phyloP scores from a whole-genome alignment of 2,888 invertebrate genomes.

The Alviniconcha strummeri region DNA sequence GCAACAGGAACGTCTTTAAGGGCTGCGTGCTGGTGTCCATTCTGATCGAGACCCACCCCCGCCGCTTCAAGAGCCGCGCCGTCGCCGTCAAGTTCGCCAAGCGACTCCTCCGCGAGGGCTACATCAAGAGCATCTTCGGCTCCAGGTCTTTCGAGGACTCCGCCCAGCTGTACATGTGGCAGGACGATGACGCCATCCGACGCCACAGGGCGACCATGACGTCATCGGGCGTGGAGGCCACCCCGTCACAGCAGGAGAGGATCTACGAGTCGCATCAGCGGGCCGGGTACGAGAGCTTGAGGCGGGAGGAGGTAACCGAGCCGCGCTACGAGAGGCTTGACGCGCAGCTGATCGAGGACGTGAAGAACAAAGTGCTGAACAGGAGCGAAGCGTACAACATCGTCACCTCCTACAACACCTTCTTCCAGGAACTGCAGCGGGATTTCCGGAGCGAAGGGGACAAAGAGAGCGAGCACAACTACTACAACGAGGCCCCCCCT shows the following conservation, averaged over 20 bases:
- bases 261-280: background rate
- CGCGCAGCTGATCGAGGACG: slow-evolving; percentile 42
- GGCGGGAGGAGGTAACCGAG: slow-evolving; percentile 3
- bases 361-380: slow-evolving; percentile 44
- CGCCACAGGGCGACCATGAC: slow-evolving; percentile 46
- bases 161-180: slow-evolving; percentile 65
- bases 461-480: background rate
- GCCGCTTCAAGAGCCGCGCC: slow-evolving; percentile 58
- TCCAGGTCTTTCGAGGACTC: slow-evolving; percentile 65
- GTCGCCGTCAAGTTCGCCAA: slow-evolving; percentile 62
- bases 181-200: slow-evolving; percentile 49
- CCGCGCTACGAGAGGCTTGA: slow-evolving; percentile 30
- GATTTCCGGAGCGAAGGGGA: slow-evolving; percentile 41
- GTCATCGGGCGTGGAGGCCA: slow-evolving; percentile 38
- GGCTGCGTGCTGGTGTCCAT: slow-evolving; percentile 67
- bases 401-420: slow-evolving; percentile 49
- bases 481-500: background rate
- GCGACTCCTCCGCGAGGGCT: slow-evolving; percentile 63
- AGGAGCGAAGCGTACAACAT: slow-evolving; percentile 45
- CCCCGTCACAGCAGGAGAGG: slow-evolving; percentile 16
- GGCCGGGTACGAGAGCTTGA: background rate
- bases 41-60: slow-evolving; percentile 60
- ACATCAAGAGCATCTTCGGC: slow-evolving; percentile 63
- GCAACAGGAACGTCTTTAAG: slow-evolving; percentile 61
- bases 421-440: slow-evolving; percentile 51